Conservation (phyloP, 2,113 vertebrate species). For the Sprattus sprattus region DNA sequence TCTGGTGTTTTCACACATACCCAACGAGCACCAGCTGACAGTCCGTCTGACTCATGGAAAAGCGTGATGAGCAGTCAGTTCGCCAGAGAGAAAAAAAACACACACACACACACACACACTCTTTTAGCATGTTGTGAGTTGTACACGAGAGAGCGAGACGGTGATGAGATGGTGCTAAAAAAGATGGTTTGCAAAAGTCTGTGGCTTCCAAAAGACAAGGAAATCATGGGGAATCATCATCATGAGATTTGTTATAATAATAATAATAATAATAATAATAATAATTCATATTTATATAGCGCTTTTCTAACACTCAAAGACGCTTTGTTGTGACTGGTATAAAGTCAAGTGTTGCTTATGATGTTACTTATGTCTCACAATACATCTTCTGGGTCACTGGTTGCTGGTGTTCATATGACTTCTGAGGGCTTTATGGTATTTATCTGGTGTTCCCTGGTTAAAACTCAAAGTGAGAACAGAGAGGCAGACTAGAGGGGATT, state of each 20-base stretch:
- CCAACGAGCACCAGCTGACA: conserved; percentile 23
- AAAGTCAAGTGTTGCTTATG: background rate
- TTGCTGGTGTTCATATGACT: background rate
- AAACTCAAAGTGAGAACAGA: conserved; percentile 4
- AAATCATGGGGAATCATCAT: background rate
- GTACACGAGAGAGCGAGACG: background rate
- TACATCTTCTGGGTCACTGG: background rate
- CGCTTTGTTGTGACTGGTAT: background rate
- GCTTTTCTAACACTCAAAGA: too few relatives aligned
- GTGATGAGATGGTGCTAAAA: background rate
- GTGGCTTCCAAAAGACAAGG: background rate
- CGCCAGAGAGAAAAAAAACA: background rate
- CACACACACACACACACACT: background rate
- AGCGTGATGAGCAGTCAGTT: background rate
- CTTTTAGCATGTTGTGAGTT: background rate
- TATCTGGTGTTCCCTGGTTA: background rate
- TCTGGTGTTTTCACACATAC: conserved; percentile 28
- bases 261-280: too few relatives aligned
- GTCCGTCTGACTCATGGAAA: conserved; percentile 37
- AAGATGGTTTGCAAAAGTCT: background rate
- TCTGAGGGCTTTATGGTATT: background rate
- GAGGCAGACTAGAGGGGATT: background rate
- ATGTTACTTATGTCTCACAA: background rate
- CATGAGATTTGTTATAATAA: too few relatives aligned
- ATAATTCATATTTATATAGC: too few relatives aligned